Evolutionary conservation across 2,113 vertebrate species (phyloP).

Genomic region (Nymphicus hollandicus): DNA sequence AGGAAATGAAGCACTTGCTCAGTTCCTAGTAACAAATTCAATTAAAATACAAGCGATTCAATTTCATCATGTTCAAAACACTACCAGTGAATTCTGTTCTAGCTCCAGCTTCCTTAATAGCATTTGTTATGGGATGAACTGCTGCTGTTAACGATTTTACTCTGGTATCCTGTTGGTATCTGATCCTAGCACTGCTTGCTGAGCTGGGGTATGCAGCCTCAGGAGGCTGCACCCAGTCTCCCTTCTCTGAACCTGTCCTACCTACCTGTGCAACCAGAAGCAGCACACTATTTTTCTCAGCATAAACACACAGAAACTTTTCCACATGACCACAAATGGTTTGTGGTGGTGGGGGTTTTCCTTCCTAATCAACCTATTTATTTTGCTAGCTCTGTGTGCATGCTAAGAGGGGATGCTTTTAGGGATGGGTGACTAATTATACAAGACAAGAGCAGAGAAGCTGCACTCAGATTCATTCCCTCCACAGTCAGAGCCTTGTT

Average conservation of each 20-base stretch:
- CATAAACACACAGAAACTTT: background rate
- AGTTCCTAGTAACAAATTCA: background rate
- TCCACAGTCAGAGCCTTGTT: slow-evolving; percentile 25
- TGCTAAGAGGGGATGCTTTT: slow-evolving; percentile 21
- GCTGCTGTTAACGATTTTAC: background rate
- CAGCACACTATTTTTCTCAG: background rate
- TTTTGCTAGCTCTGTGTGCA: background rate
- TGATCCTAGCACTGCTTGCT: background rate
- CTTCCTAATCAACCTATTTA: background rate
- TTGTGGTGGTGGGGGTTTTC: fast-evolving
- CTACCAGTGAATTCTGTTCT: background rate
- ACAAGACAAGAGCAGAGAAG: slow-evolving; percentile 41
- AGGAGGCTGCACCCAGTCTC: background rate
- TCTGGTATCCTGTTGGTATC: background rate
- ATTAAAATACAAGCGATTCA: background rate
- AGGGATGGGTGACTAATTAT: slow-evolving; percentile 48
- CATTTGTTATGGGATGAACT: background rate
- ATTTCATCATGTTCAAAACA: background rate
- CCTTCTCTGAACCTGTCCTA: background rate
- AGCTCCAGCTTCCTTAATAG: background rate
- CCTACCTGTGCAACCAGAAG: background rate
- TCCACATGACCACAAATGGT: background rate
- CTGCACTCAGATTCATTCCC: slow-evolving; percentile 6
- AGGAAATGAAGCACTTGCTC: background rate
- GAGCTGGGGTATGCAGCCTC: background rate